phyloP scores from a whole-genome alignment of 2,797 vertebrate genomes.

The Coreius guichenoti region DNA sequence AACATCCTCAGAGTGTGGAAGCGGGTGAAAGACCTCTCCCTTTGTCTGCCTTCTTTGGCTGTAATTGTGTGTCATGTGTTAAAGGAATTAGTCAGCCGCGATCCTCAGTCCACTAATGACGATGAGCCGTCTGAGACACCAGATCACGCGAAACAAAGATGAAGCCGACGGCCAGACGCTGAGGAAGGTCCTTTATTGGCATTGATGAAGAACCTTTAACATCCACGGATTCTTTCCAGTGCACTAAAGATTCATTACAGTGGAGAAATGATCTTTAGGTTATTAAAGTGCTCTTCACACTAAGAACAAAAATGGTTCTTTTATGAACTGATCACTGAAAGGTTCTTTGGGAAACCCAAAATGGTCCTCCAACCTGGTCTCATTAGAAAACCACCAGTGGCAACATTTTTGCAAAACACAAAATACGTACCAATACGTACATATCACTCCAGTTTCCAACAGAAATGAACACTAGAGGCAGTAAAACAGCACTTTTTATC shows the following conservation, averaged over 20 bases:
- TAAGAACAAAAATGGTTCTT: neutral
- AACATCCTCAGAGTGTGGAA: slow-evolving; percentile 81
- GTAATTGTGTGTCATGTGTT: slow-evolving; percentile 91
- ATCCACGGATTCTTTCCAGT: neutral
- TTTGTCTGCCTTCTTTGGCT: slow-evolving; percentile 88
- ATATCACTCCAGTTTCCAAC: too few relatives aligned
- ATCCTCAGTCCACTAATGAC: slow-evolving; percentile 84
- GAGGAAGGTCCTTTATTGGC: neutral
- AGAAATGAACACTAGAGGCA: too few relatives aligned
- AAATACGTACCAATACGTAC: too few relatives aligned
- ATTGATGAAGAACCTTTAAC: neutral
- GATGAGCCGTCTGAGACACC: slow-evolving; percentile 55
- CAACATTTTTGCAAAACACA: too few relatives aligned
- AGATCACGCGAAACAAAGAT: slow-evolving; percentile 57
- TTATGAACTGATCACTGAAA: neutral
- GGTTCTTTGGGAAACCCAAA: neutral
- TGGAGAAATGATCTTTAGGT: neutral
- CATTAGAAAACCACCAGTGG: too few relatives aligned
- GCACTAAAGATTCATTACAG: neutral
- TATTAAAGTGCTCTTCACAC: neutral
- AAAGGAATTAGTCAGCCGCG: slow-evolving; percentile 84
- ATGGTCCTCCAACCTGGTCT: neutral
- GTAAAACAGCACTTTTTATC: too few relatives aligned
- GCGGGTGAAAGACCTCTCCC: slow-evolving; percentile 87
- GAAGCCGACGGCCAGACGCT: slow-evolving; percentile 37